Base-by-base conservation (phyloP, 2,888 invertebrate species). In the Drosophila antonietae region DNA sequence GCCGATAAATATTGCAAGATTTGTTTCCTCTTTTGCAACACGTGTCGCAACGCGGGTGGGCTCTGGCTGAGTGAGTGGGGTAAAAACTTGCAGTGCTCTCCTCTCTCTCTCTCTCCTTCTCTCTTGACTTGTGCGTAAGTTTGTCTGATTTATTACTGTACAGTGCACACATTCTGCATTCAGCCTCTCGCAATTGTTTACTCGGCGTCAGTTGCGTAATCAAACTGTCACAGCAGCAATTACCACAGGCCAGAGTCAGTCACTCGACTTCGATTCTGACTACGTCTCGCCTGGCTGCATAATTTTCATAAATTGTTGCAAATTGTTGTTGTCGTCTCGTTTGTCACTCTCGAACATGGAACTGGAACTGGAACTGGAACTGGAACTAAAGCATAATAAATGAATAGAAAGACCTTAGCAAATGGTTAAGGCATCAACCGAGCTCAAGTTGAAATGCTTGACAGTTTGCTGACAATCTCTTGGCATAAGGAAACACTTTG, bases 271-370 rank as follows among this genome's bases (percentile, higher is more conserved):
- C 20, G 10, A 31, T 60, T 57, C 53, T 15, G 44, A 23, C 41
- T 61, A 20, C 56, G 66, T 68, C 65, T 73, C 62, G 73, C 43
- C 55, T 59, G 61, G 67, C 66, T 78, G 75, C 67, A 76, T 77
- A 72, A 84, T 77, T 88, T 77, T 75, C 83, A 90, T 88, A 86
- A 88, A 88, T 89, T 82, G 83, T 77, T 73, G 88, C 88, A 88
- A 89, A 78, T 75, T 77, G 73, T 76, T 66, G 44, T 60, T 71
- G 74, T 70, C 68, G 66, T 65, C 68, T 65, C 68, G 66, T 65
- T 71, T 74, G 71, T 68, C 83, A 75, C 83, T 75, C 58, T 20
- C 18, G 15, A 47, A 18, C 33, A n/a, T 44, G 41, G 44, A 20
- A 12, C 7, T 44, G 46, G 67, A 47, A 46, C 46, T 68, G 68